Percentiles rank a stretch among this genome's conserved stretches.
phyloP scores from a whole-genome alignment of 2,797 vertebrate genomes.

The Tragelaphus eurycerus region DNA sequence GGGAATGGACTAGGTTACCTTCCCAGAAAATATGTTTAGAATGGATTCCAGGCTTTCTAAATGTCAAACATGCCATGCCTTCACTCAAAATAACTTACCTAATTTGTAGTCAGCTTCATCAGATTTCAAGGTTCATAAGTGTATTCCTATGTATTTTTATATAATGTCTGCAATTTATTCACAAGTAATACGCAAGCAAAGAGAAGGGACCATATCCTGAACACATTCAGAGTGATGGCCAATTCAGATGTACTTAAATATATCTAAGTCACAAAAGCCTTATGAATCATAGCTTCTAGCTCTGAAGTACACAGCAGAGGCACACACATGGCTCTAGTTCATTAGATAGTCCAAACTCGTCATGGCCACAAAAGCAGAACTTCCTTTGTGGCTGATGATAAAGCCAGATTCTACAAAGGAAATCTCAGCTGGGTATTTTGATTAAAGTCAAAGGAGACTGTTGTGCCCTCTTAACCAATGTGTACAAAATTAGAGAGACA shows the following conservation, averaged over 20 bases:
- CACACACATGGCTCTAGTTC: background rate
- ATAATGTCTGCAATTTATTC: background rate
- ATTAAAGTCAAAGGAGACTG: background rate
- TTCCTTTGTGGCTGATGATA: background rate
- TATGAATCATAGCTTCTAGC: background rate
- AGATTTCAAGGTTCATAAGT: background rate
- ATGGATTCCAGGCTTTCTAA: slow-evolving; percentile 40
- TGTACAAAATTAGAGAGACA: background rate
- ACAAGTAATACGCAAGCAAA: background rate
- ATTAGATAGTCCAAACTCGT: background rate
- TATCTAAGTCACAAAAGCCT: background rate
- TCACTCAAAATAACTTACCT: background rate
- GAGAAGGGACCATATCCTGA: background rate
- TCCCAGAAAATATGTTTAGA: background rate
- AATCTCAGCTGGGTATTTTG: background rate
- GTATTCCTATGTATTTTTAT: background rate
- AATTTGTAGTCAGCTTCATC: background rate
- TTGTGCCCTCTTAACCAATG: background rate
- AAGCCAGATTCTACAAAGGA: background rate
- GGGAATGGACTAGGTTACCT: background rate
- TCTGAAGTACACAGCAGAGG: background rate
- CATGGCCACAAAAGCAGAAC: background rate
- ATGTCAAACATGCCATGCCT: background rate
- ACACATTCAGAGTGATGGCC: background rate
- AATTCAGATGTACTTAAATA: background rate